phyloP scores from a whole-genome alignment of 2,113 vertebrate species.

The Hippocampus abdominalis region DNA sequence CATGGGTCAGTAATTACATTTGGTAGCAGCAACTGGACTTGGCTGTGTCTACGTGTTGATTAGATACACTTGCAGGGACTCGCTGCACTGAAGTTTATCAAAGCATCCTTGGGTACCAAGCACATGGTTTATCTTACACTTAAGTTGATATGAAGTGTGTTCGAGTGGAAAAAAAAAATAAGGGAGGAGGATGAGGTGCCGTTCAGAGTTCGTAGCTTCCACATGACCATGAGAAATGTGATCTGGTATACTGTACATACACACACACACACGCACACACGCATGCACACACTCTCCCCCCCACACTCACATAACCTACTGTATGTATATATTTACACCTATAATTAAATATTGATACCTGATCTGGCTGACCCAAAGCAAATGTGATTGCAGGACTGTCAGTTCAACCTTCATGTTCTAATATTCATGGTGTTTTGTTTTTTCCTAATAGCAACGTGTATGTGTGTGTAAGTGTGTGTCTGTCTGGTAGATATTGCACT shows the following conservation, averaged over 20 bases:
- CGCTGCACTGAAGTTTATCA: conserved; percentile 11
- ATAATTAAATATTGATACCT: conserved; percentile 34
- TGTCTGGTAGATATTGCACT: neutral
- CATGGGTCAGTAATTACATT: conserved; percentile 4
- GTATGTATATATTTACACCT: conserved; percentile 1
- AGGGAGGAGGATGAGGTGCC: neutral
- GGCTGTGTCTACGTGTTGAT: conserved; percentile 16
- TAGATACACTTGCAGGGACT: conserved; percentile 37
- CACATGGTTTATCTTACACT: conserved; percentile 9
- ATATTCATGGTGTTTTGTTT: neutral
- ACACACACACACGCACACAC: conserved; percentile 9
- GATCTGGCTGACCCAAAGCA: conserved; percentile 10
- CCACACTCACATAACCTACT: neutral
- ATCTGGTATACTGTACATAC: conserved; percentile 3
- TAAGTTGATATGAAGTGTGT: neutral
- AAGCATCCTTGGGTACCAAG: conserved; percentile 9
- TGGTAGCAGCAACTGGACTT: conserved; percentile 15
- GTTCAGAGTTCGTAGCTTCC: conserved; percentile 21
- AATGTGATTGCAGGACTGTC: conserved; percentile 28
- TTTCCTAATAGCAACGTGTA: neutral
- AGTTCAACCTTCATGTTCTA: neutral
- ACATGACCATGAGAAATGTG: conserved; percentile 10
- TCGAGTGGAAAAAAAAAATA: neutral
- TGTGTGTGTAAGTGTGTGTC: neutral
- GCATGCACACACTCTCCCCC: conserved; percentile 11